phyloP scores from a whole-genome alignment of 2,888 invertebrate species.

The Drosophila meridiana region DNA sequence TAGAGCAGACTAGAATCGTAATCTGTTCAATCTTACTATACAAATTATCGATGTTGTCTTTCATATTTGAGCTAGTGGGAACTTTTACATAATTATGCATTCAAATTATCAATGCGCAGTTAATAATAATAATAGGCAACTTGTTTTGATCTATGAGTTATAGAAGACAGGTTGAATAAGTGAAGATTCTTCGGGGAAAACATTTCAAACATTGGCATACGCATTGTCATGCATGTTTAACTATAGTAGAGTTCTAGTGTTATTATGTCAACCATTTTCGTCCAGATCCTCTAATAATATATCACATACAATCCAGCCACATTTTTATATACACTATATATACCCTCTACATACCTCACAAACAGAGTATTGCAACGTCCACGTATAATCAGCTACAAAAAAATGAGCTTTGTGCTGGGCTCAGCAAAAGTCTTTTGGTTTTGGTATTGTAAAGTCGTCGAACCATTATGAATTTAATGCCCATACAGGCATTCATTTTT shows the following conservation, averaged over 20 bases:
- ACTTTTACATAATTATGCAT: not conserved
- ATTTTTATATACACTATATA: not conserved
- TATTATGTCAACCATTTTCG: too few relatives aligned
- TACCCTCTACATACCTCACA: not conserved
- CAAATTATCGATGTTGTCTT: not conserved
- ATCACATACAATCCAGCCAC: not conserved
- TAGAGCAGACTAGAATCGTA: too few relatives aligned
- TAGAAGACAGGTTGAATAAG: not conserved
- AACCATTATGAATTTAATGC: slow-evolving; percentile 32
- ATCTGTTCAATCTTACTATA: too few relatives aligned
- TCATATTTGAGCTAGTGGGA: not conserved
- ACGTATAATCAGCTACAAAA: not conserved
- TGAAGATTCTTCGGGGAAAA: not conserved
- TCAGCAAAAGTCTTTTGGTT: slow-evolving; percentile 29
- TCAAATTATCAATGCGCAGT: not conserved
- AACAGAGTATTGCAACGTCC: slow-evolving; percentile 3
- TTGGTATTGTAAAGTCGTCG: slow-evolving; percentile 36
- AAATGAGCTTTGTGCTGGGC: slow-evolving; percentile 37
- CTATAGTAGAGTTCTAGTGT: too few relatives aligned
- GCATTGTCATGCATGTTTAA: too few relatives aligned
- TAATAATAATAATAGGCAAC: not conserved
- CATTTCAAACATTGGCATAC: not conserved
- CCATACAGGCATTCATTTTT: slow-evolving; percentile 54
- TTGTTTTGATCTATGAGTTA: not conserved
- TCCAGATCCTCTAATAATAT: too few relatives aligned